A percentile compares a stretch with the other conserved stretches of the same genome.
Evolutionary conservation across 2,797 vertebrate genomes (phyloP).

Genomic region (Acanthis flammea): DNA sequence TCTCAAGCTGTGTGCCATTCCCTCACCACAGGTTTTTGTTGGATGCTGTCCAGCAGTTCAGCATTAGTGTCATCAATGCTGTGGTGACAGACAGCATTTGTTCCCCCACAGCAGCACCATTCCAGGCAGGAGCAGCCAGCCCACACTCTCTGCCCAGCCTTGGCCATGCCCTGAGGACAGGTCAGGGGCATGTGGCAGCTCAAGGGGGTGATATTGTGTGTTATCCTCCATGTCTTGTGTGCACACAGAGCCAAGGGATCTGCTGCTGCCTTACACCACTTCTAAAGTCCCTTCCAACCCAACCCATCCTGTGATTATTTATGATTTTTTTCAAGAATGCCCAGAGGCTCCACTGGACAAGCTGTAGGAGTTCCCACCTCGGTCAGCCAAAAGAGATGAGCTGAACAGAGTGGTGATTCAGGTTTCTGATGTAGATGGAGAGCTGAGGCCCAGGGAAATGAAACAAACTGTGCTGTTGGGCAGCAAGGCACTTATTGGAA

Average conservation of each 20-base stretch:
- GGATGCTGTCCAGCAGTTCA: neutral
- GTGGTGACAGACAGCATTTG: neutral
- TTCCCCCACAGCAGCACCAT: neutral
- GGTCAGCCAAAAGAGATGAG: neutral
- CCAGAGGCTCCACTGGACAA: neutral
- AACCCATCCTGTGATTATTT: neutral
- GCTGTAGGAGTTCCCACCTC: neutral
- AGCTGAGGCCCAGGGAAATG: neutral
- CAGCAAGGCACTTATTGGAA: neutral
- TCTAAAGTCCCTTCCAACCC: neutral
- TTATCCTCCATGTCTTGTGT: neutral
- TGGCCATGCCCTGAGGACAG: neutral
- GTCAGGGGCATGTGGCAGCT: neutral
- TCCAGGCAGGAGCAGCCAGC: slow-evolving; percentile 10
- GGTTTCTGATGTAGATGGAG: neutral
- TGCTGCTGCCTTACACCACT: neutral
- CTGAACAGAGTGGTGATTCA: neutral
- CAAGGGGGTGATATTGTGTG: neutral
- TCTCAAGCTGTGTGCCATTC: neutral
- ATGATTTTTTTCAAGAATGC: neutral
- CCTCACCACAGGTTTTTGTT: slow-evolving; percentile 7
- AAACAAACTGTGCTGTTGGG: neutral
- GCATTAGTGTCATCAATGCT: neutral
- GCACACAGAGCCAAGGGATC: neutral
- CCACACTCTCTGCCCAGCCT: neutral